Conservation (phyloP, 2,888 invertebrate species). For the Clusia tigrina region DNA sequence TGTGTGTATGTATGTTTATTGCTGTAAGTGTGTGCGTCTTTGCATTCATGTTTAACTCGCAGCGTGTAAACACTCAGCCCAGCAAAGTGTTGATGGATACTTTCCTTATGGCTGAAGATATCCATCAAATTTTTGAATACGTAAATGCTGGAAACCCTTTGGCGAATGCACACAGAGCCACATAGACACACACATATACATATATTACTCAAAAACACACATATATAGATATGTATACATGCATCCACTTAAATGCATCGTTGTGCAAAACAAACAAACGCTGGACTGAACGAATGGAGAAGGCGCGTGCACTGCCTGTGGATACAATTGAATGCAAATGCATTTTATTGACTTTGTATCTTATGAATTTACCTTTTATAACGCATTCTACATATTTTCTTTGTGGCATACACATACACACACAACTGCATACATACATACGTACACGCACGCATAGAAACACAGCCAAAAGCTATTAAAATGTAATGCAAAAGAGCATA, state of each 20-base stretch:
- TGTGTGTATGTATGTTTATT: not conserved
- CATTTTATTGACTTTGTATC: slow-evolving; percentile 11
- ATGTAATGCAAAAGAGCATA: slow-evolving; percentile 22
- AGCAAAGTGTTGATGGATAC: slow-evolving; percentile 57
- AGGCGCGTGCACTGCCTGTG: not conserved
- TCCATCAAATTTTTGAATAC: slow-evolving; percentile 4
- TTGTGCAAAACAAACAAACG: too few relatives aligned
- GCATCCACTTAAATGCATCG: too few relatives aligned
- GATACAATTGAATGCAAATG: slow-evolving; percentile 1
- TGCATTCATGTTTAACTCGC: not conserved
- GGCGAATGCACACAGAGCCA: too few relatives aligned
- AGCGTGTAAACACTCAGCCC: too few relatives aligned
- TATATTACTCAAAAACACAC: too few relatives aligned
- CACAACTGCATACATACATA: not conserved
- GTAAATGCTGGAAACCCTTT: not conserved
- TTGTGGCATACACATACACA: too few relatives aligned
- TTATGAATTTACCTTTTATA: slow-evolving; percentile 9
- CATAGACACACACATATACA: too few relatives aligned
- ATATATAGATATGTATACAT: too few relatives aligned
- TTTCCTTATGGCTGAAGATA: slow-evolving; percentile 47
- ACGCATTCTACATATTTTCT: not conserved
- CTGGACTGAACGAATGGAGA: too few relatives aligned
- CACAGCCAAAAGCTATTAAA: slow-evolving; percentile 13
- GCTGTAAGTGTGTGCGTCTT: not conserved
- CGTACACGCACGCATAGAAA: not conserved